Conservation (phyloP, 2,797 vertebrate genomes). For the Cuniculus paca region DNA sequence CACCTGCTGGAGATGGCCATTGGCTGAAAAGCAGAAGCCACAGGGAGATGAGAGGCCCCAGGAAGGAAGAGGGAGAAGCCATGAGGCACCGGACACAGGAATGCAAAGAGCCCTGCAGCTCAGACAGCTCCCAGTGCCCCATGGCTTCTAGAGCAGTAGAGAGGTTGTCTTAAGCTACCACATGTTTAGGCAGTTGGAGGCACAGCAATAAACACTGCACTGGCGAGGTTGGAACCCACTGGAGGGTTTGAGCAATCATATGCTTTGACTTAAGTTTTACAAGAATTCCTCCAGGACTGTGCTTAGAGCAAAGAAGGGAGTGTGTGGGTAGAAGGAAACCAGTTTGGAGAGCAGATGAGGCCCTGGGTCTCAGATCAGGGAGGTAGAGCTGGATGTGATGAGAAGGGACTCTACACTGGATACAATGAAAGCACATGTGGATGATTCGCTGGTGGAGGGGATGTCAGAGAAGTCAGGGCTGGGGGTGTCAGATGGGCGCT, state of each 20-base stretch:
- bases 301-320: neutral
- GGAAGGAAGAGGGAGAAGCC: neutral
- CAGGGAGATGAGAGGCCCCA: neutral
- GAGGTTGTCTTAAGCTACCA: neutral
- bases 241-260: conserved; percentile 21
- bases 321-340: neutral
- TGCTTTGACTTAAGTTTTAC: conserved; percentile 50
- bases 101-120: neutral
- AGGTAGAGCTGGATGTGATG: neutral
- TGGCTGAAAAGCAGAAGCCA: neutral
- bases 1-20: neutral
- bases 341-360: neutral
- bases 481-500: neutral
- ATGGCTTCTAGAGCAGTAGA: neutral
- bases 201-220: neutral
- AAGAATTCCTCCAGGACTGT: conserved; percentile 4
- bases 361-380: neutral
- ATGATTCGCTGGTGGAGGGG: neutral
- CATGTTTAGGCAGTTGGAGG: neutral
- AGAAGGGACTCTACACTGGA: neutral
- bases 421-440: neutral
- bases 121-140: neutral
- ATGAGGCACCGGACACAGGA: neutral
- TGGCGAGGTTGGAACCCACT: neutral
- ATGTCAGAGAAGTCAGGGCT: neutral